These are phyloP conservation scores for Etheostoma cragini DNA, from an alignment of 2,113 vertebrate species.

Conservation along the genomic window DNA sequence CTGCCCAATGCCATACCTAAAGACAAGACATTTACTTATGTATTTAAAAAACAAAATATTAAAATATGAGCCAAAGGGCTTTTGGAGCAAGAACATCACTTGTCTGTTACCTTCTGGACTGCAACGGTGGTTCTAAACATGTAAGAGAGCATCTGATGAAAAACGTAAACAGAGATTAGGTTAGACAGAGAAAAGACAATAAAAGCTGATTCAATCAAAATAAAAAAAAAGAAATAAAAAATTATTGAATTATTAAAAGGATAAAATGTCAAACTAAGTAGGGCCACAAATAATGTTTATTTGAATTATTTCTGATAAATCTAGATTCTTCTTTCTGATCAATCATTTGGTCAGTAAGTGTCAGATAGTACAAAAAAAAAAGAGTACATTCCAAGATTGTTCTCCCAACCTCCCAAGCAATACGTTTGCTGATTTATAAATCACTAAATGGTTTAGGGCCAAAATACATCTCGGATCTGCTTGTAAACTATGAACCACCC, in stretches of 20 bases:
- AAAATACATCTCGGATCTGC: too few relatives aligned
- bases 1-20: constrained; percentile 43
- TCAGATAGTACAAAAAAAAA: too few relatives aligned
- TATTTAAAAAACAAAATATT: not conserved
- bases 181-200: not conserved
- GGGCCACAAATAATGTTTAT: not conserved
- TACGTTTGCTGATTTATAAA: too few relatives aligned
- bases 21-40: not conserved
- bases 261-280: not conserved
- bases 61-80: not conserved
- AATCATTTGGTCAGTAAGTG: too few relatives aligned
- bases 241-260: too few relatives aligned
- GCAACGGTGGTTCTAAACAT: constrained; percentile 41
- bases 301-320: not conserved
- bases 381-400: too few relatives aligned
- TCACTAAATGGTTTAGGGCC: too few relatives aligned
- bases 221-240: not conserved
- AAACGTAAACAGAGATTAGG: not conserved
- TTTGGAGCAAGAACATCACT: not conserved
- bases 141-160: constrained; percentile 61
- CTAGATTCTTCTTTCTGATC: not conserved
- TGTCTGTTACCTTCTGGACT: constrained; percentile 54
- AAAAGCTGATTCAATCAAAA: not conserved
- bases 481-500: too few relatives aligned
- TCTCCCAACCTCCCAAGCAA: too few relatives aligned